These are phyloP conservation scores for Pempheris klunzingeri DNA, from an alignment of 2,797 vertebrate species.

Conservation along the genomic window DNA sequence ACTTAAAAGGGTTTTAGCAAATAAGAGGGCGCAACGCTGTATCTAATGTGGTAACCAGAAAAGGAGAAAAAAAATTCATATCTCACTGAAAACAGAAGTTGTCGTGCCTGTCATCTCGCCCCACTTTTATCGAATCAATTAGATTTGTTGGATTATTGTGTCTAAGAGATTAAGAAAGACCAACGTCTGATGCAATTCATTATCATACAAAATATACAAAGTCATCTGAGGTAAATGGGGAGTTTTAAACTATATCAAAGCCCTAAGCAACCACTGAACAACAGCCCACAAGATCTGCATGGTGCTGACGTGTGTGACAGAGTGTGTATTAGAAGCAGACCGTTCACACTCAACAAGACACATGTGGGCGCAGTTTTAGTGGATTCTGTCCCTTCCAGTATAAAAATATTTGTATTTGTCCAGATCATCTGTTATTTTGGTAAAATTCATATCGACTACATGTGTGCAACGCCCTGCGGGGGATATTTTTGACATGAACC, in stretches of 20 bases:
- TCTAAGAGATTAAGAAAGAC: conserved; percentile 23
- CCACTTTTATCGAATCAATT: conserved; percentile 45
- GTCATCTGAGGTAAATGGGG: conserved; percentile 7
- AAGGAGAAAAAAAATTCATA: background rate
- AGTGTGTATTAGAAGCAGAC: background rate
- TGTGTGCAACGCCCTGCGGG: background rate
- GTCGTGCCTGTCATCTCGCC: conserved; percentile 2
- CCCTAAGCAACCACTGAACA: background rate
- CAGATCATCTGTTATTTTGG: conserved; percentile 5
- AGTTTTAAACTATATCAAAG: conserved; percentile 1
- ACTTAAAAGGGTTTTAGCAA: background rate
- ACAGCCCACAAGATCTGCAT: background rate
- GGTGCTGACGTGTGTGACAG: background rate
- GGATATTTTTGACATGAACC: conserved; percentile 11
- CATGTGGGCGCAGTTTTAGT: background rate
- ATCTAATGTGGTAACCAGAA: conserved; percentile 5
- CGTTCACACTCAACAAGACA: background rate
- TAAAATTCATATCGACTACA: background rate
- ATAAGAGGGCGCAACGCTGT: background rate
- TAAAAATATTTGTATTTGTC: conserved; percentile 2
- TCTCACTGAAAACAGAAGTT: conserved; percentile 38
- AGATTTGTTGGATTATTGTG: conserved; percentile 39
- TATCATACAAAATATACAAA: background rate
- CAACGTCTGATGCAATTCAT: conserved; percentile 13
- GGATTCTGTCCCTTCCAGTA: background rate